Evolutionary conservation across 92 coral and sea anemone genomes (phyloP).

Genomic region (Diadumene lineata): DNA sequence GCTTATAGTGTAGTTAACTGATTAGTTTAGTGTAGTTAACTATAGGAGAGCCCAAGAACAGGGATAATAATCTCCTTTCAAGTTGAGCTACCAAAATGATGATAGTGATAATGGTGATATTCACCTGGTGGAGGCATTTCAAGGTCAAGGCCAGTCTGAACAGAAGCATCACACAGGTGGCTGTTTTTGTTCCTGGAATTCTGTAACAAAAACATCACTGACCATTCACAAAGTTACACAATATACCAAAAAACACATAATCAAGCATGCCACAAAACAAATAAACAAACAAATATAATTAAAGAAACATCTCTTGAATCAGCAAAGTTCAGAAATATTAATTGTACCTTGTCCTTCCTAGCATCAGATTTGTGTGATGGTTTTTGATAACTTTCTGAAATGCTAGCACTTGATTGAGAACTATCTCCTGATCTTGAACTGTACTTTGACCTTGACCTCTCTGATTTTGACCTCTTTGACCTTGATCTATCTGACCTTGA

Average conservation of each 20-base stretch:
- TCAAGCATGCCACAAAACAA: neutral
- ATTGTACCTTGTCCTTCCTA: neutral
- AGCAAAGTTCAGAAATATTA: no score
- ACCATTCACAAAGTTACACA: neutral
- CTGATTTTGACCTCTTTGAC: constrained; percentile 17
- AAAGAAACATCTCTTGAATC: no score
- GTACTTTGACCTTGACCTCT: neutral
- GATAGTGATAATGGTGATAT: neutral
- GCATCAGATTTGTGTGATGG: neutral
- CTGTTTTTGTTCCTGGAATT: constrained; percentile 40
- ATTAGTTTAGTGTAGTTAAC: no score
- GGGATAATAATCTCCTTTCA: no score
- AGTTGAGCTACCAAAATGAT: no score
- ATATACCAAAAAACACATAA: neutral
- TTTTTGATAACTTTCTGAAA: neutral
- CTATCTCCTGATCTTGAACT: neutral
- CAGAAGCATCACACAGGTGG: constrained; percentile 61
- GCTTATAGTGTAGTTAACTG: no score
- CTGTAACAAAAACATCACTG: no score
- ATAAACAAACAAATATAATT: neutral
- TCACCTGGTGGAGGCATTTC: constrained; percentile 61
- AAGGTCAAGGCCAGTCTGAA: constrained; percentile 52
- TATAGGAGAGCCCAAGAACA: no score
- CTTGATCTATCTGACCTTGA: constrained; percentile 45
- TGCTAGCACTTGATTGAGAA: neutral